phyloP scores from a whole-genome alignment of 2,797 vertebrate species.

The Catamblyrhynchus diadema region DNA sequence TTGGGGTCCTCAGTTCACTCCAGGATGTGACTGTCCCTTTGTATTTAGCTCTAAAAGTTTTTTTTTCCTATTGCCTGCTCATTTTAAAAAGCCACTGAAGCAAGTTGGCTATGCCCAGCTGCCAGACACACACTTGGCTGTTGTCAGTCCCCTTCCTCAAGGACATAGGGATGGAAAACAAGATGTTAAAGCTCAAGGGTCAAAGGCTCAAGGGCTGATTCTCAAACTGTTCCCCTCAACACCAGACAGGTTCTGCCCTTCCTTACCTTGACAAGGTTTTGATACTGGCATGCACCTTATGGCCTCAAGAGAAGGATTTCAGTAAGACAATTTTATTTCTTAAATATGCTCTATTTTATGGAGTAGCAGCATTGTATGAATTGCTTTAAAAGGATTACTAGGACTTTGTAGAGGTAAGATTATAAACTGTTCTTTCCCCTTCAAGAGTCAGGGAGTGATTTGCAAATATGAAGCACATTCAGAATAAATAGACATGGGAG shows the following conservation, averaged over 20 bases:
- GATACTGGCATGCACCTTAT: neutral
- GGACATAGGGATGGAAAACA: neutral
- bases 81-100: neutral
- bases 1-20: neutral
- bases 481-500: neutral
- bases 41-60: neutral
- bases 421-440: neutral
- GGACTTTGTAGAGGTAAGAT: neutral
- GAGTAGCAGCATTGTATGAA: neutral
- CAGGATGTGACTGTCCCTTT: neutral
- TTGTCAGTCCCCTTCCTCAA: neutral
- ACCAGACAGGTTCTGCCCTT: rapidly evolving
- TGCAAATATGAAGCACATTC: neutral
- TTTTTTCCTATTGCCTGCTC: neutral
- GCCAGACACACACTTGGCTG: neutral
- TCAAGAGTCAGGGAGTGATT: neutral
- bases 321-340: neutral
- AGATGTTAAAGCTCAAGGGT: neutral
- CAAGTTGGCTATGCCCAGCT: rapidly evolving
- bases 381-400: neutral
- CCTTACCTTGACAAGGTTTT: neutral
- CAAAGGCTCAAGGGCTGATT: neutral
- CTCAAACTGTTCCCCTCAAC: neutral
- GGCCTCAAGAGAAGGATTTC: neutral
- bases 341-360: neutral